Evolutionary conservation across 2,888 invertebrate genomes (phyloP).

Genomic region (Coleophora flavipennella): DNA sequence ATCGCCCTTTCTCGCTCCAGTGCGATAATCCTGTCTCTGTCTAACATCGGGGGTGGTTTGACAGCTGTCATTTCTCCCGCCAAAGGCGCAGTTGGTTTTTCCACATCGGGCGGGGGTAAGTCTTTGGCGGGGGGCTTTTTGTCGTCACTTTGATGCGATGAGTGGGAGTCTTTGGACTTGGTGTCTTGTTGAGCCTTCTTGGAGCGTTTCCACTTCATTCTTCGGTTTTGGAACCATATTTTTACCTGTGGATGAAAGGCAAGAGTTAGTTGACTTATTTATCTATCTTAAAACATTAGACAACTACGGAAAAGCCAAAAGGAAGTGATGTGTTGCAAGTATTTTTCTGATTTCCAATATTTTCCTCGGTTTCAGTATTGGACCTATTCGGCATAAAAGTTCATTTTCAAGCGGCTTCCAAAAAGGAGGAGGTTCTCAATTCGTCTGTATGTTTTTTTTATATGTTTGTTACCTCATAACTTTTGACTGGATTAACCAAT

Average conservation of each 20-base stretch:
- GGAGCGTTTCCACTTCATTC: constrained; percentile 99
- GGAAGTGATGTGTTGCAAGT: too few species aligned
- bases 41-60: constrained; percentile 56
- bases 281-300: too few species aligned
- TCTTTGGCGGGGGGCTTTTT: constrained; percentile 47
- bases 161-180: constrained; percentile 65
- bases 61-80: constrained; percentile 63
- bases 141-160: constrained; percentile 40
- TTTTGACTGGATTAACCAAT: too few species aligned
- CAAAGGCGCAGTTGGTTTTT: constrained; percentile 39
- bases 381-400: too few species aligned
- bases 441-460: too few species aligned
- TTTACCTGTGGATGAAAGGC: constrained; percentile 80
- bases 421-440: too few species aligned
- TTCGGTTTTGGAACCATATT: constrained; percentile 98
- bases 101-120: constrained; percentile 35
- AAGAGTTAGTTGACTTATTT: too few species aligned
- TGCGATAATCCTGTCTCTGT: constrained; percentile 65
- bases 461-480: too few species aligned
- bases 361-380: too few species aligned
- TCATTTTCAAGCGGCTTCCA: too few species aligned
- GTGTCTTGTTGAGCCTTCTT: constrained; percentile 96
- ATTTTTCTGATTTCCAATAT: too few species aligned
- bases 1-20: constrained; percentile 61
- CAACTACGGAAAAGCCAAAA: too few species aligned